Evolutionary conservation across 2,113 vertebrate genomes (phyloP).

Genomic region (Planiliza haematocheilus): DNA sequence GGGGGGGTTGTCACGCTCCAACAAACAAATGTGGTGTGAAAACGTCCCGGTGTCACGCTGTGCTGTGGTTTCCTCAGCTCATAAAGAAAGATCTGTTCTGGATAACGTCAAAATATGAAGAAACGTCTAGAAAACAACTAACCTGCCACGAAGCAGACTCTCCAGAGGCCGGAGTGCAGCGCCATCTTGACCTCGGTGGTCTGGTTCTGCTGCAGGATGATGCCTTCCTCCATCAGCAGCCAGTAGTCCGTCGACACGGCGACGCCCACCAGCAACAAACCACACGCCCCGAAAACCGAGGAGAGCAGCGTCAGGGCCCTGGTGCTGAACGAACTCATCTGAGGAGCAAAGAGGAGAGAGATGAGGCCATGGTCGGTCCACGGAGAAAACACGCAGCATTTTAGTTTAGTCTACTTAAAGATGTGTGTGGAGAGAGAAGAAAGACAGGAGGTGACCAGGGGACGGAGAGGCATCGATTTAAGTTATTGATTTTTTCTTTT

Average conservation of each 20-base stretch:
- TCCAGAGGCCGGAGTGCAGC: slow-evolving; percentile 91
- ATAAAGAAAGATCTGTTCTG: too few species aligned
- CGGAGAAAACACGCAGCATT: background rate
- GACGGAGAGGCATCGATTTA: background rate
- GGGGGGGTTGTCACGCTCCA: background rate
- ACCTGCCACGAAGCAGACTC: slow-evolving; percentile 94
- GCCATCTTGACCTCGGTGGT: slow-evolving; percentile 93
- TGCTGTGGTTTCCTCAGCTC: background rate
- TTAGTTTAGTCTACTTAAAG: too few species aligned
- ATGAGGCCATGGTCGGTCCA: too few species aligned
- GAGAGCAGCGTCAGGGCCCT: slow-evolving; percentile 91
- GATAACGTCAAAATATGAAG: background rate
- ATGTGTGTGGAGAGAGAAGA: too few species aligned
- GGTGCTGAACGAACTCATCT: slow-evolving; percentile 93
- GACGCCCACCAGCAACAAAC: slow-evolving; percentile 89
- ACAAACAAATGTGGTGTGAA: background rate
- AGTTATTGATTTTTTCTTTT: slow-evolving; percentile 8
- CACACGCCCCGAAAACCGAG: slow-evolving; percentile 89
- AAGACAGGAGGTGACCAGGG: background rate
- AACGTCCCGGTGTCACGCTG: background rate
- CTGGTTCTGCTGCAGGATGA: slow-evolving; percentile 91
- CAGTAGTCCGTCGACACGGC: slow-evolving; percentile 94
- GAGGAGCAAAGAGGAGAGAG: background rate
- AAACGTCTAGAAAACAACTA: background rate
- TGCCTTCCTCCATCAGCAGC: slow-evolving; percentile 93